Base-by-base conservation (phyloP, 2,888 invertebrate species). In the Arctia plantaginis region DNA sequence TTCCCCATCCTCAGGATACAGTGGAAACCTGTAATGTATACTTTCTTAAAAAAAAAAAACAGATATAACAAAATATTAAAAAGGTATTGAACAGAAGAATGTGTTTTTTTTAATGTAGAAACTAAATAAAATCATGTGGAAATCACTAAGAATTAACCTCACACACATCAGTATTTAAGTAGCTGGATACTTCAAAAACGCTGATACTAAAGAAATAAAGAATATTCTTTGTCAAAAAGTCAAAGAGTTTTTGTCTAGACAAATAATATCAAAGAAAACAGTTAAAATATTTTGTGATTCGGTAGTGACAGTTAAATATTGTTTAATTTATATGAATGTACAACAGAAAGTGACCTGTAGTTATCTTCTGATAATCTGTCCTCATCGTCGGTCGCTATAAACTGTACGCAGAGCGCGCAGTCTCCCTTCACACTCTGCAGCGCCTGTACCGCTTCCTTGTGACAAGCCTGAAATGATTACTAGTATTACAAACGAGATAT, bases 381-480 rank as follows among this genome's bases (percentile, higher is more conserved):
- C 88, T 98, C 98, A 83, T 98, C 98, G 90, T 96, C 97, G 75
- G 96, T 97, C 3, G 97, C 97, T 73, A 98, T 97, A 90, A 97
- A 98, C 90, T 98, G 97, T 71, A 98, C 97, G 90, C 98, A 97
- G 80, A 98, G 95, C 68, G 97, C 96, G 85, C 98, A 97, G 89
- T 97, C 97, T 20, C 98, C 98, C 85, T 97, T 97, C 92, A 98
- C 98, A 87, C 97, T 97, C 84, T 98, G 98, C 77, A 98, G 92
- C 75, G 98, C 97, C 81, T 97, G 96, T 10, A 98, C 98, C 10
- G 98, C 98, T 87, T 98, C 98, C 80, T 97, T 96, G 92, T 98
- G 98, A 86, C 97, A 97, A 59, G 97, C 96, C 96, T 96, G 89
- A 1, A 73, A 76, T 44, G 8, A 62, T 68, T n/a, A 33, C 30